Base-by-base conservation (phyloP, 1,140 invertebrate species). In the Leptinotarsa undecemlineata region DNA sequence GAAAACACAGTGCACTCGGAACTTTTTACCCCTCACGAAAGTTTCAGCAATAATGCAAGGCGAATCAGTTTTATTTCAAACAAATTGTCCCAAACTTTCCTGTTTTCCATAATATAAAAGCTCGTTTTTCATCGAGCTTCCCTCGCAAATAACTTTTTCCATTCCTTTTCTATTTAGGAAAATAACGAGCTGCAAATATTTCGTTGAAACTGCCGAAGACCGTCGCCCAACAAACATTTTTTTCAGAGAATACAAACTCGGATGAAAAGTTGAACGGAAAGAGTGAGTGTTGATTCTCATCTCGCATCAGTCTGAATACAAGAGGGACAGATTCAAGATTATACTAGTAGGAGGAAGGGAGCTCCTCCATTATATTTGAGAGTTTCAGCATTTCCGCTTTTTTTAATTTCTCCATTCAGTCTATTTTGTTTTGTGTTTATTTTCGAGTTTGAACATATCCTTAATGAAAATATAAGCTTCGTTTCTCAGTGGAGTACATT, bases 51-150 rank as follows among this genome's bases (percentile, higher is more conserved):
- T 74, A 70, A 60, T 57, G 20, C 76, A 57, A 57, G 42, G 19
- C 68, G 47, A 23, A 51, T 70, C 57, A 70, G 68, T 70, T 70
- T 70, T 70, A 70, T 70, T 70, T 70, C 68, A 60, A 70, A 70
- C 68, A 70, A 70, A 70, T 70, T 70, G 68, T 70, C 48, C 68
- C 51, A 47, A 70, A 70, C 68, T 70, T 70, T 70, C 68, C 68
- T 70, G 68, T 70, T 70, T 70, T 70, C 68, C 68, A 70, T 70
- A 70, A 70, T 70, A 70, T 70, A 60, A 70, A 70, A 70, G 47
- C 33, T 70, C 68, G 68, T 48, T 14, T 57, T 70, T 70, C 68
- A 70, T 51, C 33, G 19, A 48, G 68, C 68, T 60, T 70, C 68
- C 68, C 57, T 70, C 63, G 60, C 68, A 17, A 48, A 48, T 20